Conservation (phyloP, 2,888 invertebrate genomes). For the Apoda limacodes region DNA sequence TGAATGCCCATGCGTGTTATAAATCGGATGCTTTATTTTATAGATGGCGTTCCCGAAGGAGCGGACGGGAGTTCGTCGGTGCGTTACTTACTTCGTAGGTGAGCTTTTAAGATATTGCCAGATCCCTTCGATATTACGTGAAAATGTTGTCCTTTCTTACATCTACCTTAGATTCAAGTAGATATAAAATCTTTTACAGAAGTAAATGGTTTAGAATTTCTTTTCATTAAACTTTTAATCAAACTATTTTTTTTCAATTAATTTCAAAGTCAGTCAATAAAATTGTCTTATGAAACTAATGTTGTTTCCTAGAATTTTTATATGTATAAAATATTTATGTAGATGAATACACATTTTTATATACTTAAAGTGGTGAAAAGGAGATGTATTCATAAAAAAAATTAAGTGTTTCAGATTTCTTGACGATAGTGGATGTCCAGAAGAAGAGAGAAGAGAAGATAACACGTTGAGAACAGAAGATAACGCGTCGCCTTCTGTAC, state of each 20-base stretch:
- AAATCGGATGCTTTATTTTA: conserved; percentile 68
- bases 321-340: no score
- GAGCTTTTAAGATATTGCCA: conserved; percentile 57
- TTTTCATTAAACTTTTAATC: no score
- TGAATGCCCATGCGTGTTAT: conserved; percentile 57
- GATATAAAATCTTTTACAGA: no score
- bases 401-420: conserved; percentile 29
- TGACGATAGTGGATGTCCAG: conserved; percentile 7
- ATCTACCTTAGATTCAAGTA: no score
- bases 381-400: no score
- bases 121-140: conserved; percentile 15
- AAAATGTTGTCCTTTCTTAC: not conserved
- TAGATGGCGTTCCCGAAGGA: conserved; percentile 55
- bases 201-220: no score
- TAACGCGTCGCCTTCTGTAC: conserved; percentile 90
- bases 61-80: conserved; percentile 31
- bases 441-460: conserved; percentile 19
- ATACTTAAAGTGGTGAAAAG: no score
- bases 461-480: conserved; percentile 59
- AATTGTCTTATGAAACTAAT: no score
- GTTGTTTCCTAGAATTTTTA: no score
- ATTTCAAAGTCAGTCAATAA: no score
- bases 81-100: conserved; percentile 39
- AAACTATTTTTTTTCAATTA: no score
- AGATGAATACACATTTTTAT: no score